Base-by-base conservation (phyloP, 1,140 invertebrate genomes). In the Grapholita molesta region DNA sequence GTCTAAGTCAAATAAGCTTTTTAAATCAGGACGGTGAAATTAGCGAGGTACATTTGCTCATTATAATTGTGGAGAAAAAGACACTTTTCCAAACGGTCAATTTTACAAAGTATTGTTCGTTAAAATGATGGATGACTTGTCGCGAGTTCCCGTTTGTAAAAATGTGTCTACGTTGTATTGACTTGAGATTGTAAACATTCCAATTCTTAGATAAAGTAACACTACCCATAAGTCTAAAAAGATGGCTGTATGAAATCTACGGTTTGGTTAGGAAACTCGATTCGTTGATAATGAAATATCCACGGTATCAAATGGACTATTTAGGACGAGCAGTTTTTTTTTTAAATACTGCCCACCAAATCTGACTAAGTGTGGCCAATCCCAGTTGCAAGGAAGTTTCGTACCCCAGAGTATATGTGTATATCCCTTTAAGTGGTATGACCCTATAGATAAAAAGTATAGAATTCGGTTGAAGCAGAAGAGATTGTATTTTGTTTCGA, bases 201-300 rank as follows among this genome's bases (percentile, higher is more conserved):
- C 70, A 71, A 74, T 68, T 77, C 73, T 68, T 79, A 78, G 73
- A 23, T 57, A 57, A 57, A 57, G 7, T 57, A 57, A 57, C 23
- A 57, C 11, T 55, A 55, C 57, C 64, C 28, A 57, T 66, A 25
- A 48, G 69, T 70, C 53, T 66, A 64, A 70, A 42, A 55, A 66
- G 72, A 69, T 72, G 75, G 72, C 70, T 80, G 74, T 77, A 77
- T 78, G 79, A 74, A 80, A 83, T 87, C 15, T 57, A 86, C 86
- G 87, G 86, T 90, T 90, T 88, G 88, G 33, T 57, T 21, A 48
- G 53, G 23, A 57, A 24, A 28, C 53, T 57, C 24, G 53, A 57
- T 25, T 57, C 24, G 23, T 28, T 28, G 42, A 21, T 48, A 48
- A 48, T 48, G 42, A 48, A 48, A 21, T n/a, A n/a, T n/a, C n/a